Evolutionary conservation across 2,113 vertebrate species (phyloP).

Genomic region (Tichodroma muraria): DNA sequence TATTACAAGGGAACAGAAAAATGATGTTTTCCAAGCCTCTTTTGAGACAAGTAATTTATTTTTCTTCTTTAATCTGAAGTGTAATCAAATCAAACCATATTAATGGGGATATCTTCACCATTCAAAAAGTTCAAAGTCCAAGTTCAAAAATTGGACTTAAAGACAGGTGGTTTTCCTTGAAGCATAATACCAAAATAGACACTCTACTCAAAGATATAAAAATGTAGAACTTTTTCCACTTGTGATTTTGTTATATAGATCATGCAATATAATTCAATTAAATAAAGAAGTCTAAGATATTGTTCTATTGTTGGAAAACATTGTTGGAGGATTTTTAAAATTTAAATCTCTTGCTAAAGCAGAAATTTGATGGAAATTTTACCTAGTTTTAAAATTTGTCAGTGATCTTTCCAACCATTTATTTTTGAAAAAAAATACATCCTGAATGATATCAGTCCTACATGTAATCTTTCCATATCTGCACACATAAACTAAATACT

Average conservation of each 20-base stretch:
- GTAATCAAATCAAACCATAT: not conserved
- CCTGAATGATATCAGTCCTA: not conserved
- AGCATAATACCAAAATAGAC: not conserved
- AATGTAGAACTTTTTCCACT: not conserved
- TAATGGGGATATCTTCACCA: not conserved
- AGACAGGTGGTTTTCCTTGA: not conserved
- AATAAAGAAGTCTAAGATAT: not conserved
- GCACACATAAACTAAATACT: not conserved
- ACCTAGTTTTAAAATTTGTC: not conserved
- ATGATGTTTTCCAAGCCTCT: rapidly evolving
- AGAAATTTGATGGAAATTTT: not conserved
- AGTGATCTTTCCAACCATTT: not conserved
- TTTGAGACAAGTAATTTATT: not conserved
- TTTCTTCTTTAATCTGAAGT: not conserved
- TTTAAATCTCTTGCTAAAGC: not conserved
- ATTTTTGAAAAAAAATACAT: not conserved
- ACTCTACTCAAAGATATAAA: not conserved
- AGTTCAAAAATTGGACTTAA: not conserved
- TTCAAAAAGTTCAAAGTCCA: too few species aligned
- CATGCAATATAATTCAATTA: not conserved
- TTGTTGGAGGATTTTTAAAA: not conserved
- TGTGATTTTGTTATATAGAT: not conserved
- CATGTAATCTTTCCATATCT: not conserved
- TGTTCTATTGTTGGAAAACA: not conserved
- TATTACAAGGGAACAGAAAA: not conserved